phyloP scores from a whole-genome alignment of 2,113 vertebrate species.

The Grammomys surdaster region DNA sequence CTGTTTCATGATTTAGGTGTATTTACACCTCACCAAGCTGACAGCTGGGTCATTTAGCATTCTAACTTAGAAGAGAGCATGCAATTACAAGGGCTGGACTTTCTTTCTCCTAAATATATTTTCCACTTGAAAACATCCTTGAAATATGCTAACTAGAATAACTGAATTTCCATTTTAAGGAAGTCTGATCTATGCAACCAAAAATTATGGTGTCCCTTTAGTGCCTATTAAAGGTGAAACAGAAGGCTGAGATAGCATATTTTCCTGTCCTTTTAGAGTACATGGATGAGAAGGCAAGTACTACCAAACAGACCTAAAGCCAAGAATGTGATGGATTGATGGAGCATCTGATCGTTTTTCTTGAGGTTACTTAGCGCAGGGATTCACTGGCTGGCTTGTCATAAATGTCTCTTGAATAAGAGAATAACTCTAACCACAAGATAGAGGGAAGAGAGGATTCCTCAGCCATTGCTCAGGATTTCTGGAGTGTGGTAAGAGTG shows the following conservation, averaged over 20 bases:
- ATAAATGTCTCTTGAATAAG: neutral
- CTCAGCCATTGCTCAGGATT: neutral
- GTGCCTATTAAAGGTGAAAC: neutral
- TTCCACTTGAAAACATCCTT: conserved; percentile 29
- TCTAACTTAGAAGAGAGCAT: neutral
- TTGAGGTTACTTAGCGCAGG: neutral
- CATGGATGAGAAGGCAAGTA: neutral
- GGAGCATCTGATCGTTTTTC: neutral
- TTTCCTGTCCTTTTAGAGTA: neutral
- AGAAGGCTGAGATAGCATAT: too few relatives aligned
- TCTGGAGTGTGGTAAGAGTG: neutral
- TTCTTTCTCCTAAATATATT: neutral
- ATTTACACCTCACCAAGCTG: neutral
- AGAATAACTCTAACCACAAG: neutral
- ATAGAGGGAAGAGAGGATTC: neutral
- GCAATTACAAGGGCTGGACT: neutral
- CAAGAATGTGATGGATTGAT: neutral
- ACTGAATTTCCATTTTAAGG: conserved; percentile 10
- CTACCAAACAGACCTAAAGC: neutral
- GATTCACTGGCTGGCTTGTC: too few relatives aligned
- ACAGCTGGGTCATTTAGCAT: neutral
- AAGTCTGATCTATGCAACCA: neutral
- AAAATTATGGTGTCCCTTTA: neutral
- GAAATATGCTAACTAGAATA: neutral
- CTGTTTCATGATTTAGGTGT: neutral